These are phyloP conservation scores for Hucho hucho DNA, from an alignment of 2,113 vertebrate species.

Conservation along the genomic window DNA sequence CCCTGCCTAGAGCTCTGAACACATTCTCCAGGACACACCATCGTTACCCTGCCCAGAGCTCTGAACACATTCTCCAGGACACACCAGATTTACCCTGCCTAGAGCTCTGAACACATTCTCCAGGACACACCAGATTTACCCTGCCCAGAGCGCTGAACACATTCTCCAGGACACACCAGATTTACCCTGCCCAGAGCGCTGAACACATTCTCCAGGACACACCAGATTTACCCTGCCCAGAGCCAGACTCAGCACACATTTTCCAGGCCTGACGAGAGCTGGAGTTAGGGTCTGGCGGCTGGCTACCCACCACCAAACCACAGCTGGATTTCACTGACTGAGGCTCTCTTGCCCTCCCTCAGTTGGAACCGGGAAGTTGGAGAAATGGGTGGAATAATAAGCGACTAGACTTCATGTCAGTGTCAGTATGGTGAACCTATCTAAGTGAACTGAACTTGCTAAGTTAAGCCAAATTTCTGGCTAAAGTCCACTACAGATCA, in stretches of 20 bases:
- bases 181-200: no score
- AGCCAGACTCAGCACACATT: slow-evolving; percentile 19
- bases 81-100: no score
- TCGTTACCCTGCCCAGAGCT: no score
- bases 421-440: background rate
- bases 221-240: slow-evolving; percentile 10
- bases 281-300: slow-evolving; percentile 31
- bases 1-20: no score
- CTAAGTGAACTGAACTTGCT: no score
- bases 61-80: no score
- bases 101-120: no score
- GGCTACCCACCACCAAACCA: slow-evolving; percentile 28
- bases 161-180: no score
- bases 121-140: no score
- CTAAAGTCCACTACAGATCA: background rate
- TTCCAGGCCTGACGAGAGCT: slow-evolving; percentile 27
- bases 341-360: background rate
- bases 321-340: slow-evolving; percentile 35
- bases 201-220: no score
- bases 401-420: slow-evolving; percentile 8
- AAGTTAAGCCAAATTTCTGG: background rate
- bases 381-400: slow-evolving; percentile 27
- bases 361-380: slow-evolving; percentile 13
- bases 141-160: no score
- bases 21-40: no score